These are phyloP conservation scores for Pedionomus torquatus DNA, from an alignment of 2,113 vertebrate species.

Conservation along the genomic window DNA sequence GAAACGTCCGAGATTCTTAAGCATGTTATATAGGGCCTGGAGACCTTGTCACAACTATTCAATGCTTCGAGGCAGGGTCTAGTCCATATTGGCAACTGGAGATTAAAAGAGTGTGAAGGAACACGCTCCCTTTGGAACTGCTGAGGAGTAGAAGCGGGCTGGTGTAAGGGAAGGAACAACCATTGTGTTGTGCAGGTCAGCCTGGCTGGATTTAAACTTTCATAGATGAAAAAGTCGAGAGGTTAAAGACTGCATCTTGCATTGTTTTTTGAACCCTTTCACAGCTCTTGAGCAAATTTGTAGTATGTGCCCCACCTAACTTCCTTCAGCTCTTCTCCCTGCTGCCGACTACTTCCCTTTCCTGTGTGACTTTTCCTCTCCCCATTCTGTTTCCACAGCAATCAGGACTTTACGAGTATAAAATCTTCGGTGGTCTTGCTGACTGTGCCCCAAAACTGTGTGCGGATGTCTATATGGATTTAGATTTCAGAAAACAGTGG, in stretches of 20 bases:
- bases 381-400: conserved; percentile 74
- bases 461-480: conserved; percentile 91
- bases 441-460: conserved; percentile 78
- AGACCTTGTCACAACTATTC: background rate
- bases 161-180: conserved; percentile 22
- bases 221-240: conserved; percentile 7
- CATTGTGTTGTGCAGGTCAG: conserved; percentile 15
- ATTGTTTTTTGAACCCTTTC: conserved; percentile 51
- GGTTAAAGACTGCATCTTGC: conserved; percentile 29
- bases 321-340: conserved; percentile 56
- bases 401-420: conserved; percentile 90
- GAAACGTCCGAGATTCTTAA: background rate
- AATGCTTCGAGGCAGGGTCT: background rate
- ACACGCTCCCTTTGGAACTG: background rate
- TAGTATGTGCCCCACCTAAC: conserved; percentile 53
- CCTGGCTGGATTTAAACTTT: conserved; percentile 22
- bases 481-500: conserved; percentile 89
- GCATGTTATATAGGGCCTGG: background rate
- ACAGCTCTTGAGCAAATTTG: conserved; percentile 13
- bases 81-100: background rate
- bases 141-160: background rate
- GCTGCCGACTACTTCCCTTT: conserved; percentile 43
- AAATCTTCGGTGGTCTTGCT: conserved; percentile 83
- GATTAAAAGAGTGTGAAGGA: background rate
- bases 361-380: conserved; percentile 47